Evolutionary conservation across 2,888 invertebrate genomes (phyloP).

Genomic region (Diarsia brunnea): DNA sequence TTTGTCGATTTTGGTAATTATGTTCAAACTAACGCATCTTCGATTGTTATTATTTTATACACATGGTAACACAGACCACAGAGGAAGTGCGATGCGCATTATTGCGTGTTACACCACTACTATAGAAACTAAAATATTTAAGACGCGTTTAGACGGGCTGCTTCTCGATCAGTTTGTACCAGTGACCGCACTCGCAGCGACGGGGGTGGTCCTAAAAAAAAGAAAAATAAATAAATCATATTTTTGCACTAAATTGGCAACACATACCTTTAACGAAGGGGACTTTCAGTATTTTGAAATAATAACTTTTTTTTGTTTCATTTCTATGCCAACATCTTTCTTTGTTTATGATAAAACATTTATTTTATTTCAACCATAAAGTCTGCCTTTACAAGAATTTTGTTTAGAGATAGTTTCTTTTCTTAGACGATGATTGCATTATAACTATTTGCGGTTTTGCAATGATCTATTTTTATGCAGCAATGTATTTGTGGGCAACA

Average conservation of each 20-base stretch:
- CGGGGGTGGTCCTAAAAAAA: conserved; percentile 94
- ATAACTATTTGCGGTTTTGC: background rate
- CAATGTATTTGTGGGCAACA: background rate
- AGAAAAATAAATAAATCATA: conserved; percentile 31
- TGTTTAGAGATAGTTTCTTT: background rate
- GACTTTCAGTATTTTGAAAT: background rate
- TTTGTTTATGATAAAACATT: background rate
- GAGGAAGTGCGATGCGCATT: conserved; percentile 76
- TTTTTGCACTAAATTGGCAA: conserved; percentile 7
- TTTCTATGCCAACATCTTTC: background rate
- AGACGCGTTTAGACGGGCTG: conserved; percentile 91
- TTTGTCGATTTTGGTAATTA: conserved; percentile 73
- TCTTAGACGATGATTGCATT: background rate
- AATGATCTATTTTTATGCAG: background rate
- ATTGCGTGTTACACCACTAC: conserved; percentile 84
- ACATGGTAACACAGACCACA: conserved; percentile 78
- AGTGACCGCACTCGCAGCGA: conserved; percentile 98
- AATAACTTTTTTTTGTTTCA: background rate
- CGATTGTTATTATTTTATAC: conserved; percentile 65
- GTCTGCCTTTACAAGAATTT: background rate
- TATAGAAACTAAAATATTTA: conserved; percentile 78
- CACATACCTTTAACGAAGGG: background rate
- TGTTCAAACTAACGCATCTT: conserved; percentile 77
- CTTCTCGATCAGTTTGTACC: conserved; percentile 97
- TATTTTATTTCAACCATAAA: too few relatives aligned